Evolutionary conservation across 1,140 invertebrate species (phyloP).

Genomic region (Reticulitermes speratus): DNA sequence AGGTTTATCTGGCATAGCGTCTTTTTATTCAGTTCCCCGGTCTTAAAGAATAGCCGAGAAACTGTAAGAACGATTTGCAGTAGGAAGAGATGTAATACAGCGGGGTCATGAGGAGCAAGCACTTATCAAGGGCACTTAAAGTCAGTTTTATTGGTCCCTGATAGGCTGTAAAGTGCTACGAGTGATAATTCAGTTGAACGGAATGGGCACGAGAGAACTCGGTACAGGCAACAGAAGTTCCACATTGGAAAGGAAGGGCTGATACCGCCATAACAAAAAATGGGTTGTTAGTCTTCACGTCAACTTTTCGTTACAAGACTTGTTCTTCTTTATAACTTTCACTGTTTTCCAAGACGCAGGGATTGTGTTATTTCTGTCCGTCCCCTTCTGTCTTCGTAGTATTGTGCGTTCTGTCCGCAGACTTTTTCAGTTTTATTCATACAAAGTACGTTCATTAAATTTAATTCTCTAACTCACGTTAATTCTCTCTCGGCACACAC

Average conservation of each 20-base stretch:
- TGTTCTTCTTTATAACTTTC: not conserved
- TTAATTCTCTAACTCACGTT: no score
- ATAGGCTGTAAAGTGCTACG: slow-evolving; percentile 45
- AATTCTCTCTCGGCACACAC: no score
- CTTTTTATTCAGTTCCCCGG: slow-evolving; percentile 24
- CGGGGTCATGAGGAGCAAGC: slow-evolving; percentile 34
- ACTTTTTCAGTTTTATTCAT: not conserved
- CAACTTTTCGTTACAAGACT: not conserved
- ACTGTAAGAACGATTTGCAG: slow-evolving; percentile 21
- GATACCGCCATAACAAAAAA: not conserved
- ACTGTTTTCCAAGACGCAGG: not conserved
- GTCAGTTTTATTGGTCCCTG: slow-evolving; percentile 45
- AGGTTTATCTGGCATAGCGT: slow-evolving; percentile 17
- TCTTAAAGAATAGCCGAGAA: slow-evolving; percentile 14
- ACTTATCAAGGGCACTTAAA: slow-evolving; percentile 42
- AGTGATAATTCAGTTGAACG: slow-evolving; percentile 37
- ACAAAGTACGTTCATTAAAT: no score
- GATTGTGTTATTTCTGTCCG: not conserved
- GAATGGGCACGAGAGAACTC: not conserved
- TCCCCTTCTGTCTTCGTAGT: not conserved
- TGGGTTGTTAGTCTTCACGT: not conserved
- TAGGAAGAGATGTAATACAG: slow-evolving; percentile 22
- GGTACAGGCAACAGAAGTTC: not conserved
- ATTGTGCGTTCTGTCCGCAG: not conserved
- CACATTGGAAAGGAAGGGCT: not conserved